Base-by-base conservation (phyloP, 2,888 invertebrate genomes). In the Hydriomena furcata region DNA sequence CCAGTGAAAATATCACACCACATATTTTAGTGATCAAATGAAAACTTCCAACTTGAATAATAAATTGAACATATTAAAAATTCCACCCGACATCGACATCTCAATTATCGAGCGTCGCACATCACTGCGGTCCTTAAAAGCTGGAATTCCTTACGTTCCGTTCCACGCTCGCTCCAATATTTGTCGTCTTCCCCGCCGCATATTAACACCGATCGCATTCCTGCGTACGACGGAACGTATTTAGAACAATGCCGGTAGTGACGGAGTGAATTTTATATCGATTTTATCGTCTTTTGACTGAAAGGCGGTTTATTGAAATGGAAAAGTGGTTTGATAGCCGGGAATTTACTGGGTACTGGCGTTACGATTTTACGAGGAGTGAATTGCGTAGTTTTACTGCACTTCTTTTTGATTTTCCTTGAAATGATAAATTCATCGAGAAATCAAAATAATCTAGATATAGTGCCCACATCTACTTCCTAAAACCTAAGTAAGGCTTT, bases 111-210 rank as follows among this genome's bases (percentile, higher is more conserved):
- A 55, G 54, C 63, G 40, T 24, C 50, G 41, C 52, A 41, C 61
- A 58, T 69, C 78, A 74, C 82, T 73, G 78, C 57, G 55, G 35
- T 55, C 60, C 65, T 67, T 68, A 66, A 66, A 71, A 65, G 63
- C 66, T 52, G 68, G 66, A 73, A 84, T 84, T 77, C 83, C 76
- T 24, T 30, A 67, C 78, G 78, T 77, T 71, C 65, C 67, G 65
- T 65, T 68, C 69, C 55, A 62, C 66, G 58, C 62, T 61, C 57
- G 57, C 68, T 52, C 65, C 71, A 68, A 79, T 82, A 81, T 82
- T 80, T 78, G 78, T 71, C 74, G 74, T 64, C 48, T 52, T 57
- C 47, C 58, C 54, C 60, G 53, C 64, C 70, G 75, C 72, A 75
- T 76, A 77, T 76, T 75, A 71, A 74, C 70, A 64, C 63, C 63